Base-by-base conservation (phyloP, 2,797 vertebrate species). In the Gymnothorax javanicus region DNA sequence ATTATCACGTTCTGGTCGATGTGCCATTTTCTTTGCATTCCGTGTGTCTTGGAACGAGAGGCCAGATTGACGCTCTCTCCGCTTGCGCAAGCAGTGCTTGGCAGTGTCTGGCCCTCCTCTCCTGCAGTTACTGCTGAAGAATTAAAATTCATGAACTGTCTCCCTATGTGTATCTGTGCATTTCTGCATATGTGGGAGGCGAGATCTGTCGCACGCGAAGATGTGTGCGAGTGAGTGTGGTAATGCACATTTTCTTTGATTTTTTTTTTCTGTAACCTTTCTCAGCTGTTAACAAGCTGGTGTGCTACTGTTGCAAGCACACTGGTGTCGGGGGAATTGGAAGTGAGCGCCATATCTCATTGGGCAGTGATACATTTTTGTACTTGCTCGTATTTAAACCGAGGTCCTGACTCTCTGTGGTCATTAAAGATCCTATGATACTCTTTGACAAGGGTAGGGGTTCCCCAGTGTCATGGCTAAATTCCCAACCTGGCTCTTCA, bases 171-270 rank as follows among this genome's bases (percentile, higher is more conserved):
- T 20, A 25, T 59, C 13, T 69, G 59, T 85, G 75, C 52, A 25
- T 88, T 12, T 54, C 52, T 57, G 60, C 25, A 64, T 75, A 58
- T n/a, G 87, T 86, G 87, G 81, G 87, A 6, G 69, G 85, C 67
- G 6, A 86, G 64, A 86, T 84, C 84, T 56, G 79, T 77, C 85
- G 67, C 62, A 43, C 17, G 54, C 13, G 33, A 52, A 43, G 67
- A 86, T n/a, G 79, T 77, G 84, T 85, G 33, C 33, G 60, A 8
- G 73, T 67, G 83, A 82, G 73, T 88, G 52, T 71, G 85, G 82
- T 87, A 83, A 27, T 59, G 7, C 58, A 6, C 20, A 20, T 56
- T 79, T 83, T 7, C 8, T 75, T 87, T 50, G 27, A 83, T 43
- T 43, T 43, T 43, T 43, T 60, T 83, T 20, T 50, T 58, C 62